phyloP scores from a whole-genome alignment of 1,140 invertebrate genomes.

The Solen grandis region DNA sequence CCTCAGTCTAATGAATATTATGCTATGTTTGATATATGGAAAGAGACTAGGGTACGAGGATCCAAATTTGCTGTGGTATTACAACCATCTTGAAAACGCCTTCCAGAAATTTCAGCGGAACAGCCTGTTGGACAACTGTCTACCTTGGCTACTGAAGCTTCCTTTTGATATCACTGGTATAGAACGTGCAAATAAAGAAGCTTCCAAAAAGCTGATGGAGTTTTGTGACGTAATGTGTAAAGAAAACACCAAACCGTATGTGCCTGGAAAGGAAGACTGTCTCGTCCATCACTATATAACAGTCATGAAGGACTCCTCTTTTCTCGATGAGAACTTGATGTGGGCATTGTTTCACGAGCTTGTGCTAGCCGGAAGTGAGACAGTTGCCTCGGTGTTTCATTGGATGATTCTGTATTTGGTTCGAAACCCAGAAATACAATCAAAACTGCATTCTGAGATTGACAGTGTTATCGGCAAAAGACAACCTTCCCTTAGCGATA shows the following conservation, averaged over 20 bases:
- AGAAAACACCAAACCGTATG: not conserved
- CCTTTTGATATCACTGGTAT: too few relatives aligned
- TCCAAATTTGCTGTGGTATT: too few relatives aligned
- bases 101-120: too few relatives aligned
- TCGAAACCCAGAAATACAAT: constrained; percentile 62
- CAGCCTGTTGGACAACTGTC: too few relatives aligned
- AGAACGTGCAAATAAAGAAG: not conserved
- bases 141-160: too few relatives aligned
- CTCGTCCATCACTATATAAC: not conserved
- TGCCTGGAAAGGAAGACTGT: not conserved
- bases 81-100: too few relatives aligned
- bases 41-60: too few relatives aligned
- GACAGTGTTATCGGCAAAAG: constrained; percentile 6
- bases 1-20: too few relatives aligned
- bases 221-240: not conserved
- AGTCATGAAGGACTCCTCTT: not conserved
- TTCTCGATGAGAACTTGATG: constrained; percentile 9
- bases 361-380: constrained; percentile 73
- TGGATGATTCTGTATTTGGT: constrained; percentile 66
- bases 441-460: constrained; percentile 41
- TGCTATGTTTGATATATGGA: too few relatives aligned
- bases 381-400: constrained; percentile 64
- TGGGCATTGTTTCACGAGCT: constrained; percentile 61
- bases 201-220: constrained; percentile 1
- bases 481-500: not conserved